These are phyloP conservation scores for Chaetorhynchus papuensis DNA, from an alignment of 2,113 vertebrate species.

Conservation along the genomic window DNA sequence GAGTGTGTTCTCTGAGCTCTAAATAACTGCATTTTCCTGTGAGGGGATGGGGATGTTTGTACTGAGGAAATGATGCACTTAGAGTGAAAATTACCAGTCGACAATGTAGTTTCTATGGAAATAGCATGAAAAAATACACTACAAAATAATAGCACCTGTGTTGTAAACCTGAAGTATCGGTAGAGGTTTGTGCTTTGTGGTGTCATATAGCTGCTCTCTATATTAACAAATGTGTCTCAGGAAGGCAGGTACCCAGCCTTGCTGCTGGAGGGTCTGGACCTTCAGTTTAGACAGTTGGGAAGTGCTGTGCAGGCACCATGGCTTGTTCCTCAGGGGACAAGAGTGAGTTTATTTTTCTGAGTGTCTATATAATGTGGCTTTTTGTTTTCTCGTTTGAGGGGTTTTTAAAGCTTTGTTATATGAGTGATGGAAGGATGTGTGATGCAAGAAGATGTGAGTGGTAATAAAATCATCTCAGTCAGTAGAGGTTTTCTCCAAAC, in stretches of 20 bases:
- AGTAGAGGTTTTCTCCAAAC: background rate
- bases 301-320: background rate
- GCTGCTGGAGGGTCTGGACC: background rate
- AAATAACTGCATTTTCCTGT: background rate
- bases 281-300: background rate
- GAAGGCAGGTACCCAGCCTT: background rate
- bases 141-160: background rate
- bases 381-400: background rate
- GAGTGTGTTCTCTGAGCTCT: background rate
- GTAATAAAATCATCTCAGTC: background rate
- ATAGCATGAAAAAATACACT: background rate
- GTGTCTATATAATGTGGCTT: background rate
- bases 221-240: background rate
- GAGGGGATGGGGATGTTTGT: background rate
- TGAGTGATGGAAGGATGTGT: background rate
- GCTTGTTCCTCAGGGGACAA: background rate
- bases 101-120: constrained; percentile 54
- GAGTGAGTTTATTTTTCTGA: background rate
- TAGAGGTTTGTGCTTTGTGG: background rate
- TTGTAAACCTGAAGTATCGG: background rate
- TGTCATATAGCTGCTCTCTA: background rate
- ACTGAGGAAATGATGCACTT: background rate
- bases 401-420: background rate
- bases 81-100: constrained; percentile 31
- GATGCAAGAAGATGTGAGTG: background rate